Evolutionary conservation across 2,113 vertebrate genomes (phyloP).

Genomic region (Tursiops truncatus): DNA sequence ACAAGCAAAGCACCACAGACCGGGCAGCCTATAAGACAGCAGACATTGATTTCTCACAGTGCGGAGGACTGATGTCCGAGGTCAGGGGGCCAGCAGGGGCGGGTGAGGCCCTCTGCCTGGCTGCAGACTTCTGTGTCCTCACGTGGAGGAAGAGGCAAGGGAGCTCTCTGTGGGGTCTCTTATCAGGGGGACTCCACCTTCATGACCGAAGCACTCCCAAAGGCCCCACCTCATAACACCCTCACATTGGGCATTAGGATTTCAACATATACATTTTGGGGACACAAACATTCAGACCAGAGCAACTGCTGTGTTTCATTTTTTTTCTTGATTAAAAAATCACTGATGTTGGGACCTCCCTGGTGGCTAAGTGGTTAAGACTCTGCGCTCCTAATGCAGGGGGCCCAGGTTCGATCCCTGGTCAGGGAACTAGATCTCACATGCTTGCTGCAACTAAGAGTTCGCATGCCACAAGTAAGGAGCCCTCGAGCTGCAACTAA

Average conservation of each 20-base stretch:
- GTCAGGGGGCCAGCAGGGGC: neutral
- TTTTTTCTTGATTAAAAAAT: neutral
- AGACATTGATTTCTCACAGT: neutral
- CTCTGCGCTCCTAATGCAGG: too few species aligned
- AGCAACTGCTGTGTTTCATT: neutral
- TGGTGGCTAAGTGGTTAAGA: too few species aligned
- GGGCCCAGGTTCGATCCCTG: too few species aligned
- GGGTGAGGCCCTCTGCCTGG: neutral
- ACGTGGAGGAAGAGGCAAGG: neutral
- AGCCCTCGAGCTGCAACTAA: too few species aligned
- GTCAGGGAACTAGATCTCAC: too few species aligned
- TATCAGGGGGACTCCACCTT: neutral
- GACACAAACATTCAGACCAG: neutral
- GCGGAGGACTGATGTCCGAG: rapidly evolving
- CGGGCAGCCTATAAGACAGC: neutral
- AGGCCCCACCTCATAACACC: neutral
- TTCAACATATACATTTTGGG: too few species aligned
- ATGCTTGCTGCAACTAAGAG: too few species aligned
- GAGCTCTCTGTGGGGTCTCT: neutral
- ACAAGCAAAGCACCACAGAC: neutral
- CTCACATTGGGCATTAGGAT: neutral
- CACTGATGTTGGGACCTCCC: too few species aligned
- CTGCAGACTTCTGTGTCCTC: neutral
- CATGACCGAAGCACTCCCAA: neutral
- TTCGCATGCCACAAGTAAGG: too few species aligned